Percentiles rank a stretch among this genome's conserved stretches.
Conservation (phyloP, 2,113 vertebrate genomes). For the Scophthalmus maximus region DNA sequence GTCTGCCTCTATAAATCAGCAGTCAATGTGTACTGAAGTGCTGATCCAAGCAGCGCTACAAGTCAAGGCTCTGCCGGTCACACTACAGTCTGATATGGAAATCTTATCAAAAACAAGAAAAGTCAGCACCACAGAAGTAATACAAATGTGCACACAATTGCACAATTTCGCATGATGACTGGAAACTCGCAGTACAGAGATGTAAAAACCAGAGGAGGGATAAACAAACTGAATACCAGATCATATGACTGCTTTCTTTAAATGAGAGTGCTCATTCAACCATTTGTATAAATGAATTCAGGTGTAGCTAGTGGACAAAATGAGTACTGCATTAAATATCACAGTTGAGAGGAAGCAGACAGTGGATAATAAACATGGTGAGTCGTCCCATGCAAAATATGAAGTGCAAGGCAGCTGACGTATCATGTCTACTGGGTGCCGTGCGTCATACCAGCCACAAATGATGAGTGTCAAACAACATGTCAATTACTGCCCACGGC, state of each 20-base stretch:
- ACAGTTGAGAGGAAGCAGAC: constrained; percentile 19
- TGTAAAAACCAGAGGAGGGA: too few species aligned
- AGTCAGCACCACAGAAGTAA: too few species aligned
- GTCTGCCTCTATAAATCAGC: constrained; percentile 17
- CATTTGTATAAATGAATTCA: too few species aligned
- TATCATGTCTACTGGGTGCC: constrained; percentile 29
- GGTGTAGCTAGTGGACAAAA: neutral
- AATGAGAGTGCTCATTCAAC: too few species aligned
- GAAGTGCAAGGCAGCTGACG: constrained; percentile 49
- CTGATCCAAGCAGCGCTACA: constrained; percentile 36
- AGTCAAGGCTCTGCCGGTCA: neutral
- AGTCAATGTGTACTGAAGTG: constrained; percentile 21
- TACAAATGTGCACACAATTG: too few species aligned
- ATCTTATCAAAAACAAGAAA: constrained; percentile 13
- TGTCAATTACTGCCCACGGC: constrained; percentile 54
- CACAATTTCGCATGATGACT: too few species aligned
- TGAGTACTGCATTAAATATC: neutral
- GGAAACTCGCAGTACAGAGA: too few species aligned
- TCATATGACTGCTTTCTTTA: too few species aligned
- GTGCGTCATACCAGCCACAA: constrained; percentile 50
- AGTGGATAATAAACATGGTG: constrained; percentile 11
- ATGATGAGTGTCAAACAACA: constrained; percentile 52
- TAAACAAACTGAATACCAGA: too few species aligned
- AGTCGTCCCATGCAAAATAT: constrained; percentile 36
- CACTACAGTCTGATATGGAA: constrained; percentile 7